phyloP scores from a whole-genome alignment of 2,113 vertebrate species.

The Pachyramphus minor region DNA sequence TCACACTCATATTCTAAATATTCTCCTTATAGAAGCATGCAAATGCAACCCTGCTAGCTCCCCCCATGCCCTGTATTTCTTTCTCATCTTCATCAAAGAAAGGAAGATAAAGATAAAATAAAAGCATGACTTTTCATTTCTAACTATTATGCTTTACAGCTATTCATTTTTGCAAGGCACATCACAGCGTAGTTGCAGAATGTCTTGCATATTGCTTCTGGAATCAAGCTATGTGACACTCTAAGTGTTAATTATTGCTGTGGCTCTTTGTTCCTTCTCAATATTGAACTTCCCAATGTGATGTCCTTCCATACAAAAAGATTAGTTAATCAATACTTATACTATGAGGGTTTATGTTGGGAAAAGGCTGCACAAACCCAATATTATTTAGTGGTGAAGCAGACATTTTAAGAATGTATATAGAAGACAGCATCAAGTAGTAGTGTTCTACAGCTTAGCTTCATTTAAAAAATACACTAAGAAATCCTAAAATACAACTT shows the following conservation, averaged over 20 bases:
- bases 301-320: not conserved
- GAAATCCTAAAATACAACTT: not conserved
- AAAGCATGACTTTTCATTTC: not conserved
- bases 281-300: not conserved
- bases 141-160: not conserved
- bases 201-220: not conserved
- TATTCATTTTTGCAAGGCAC: not conserved
- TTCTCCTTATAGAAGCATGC: not conserved
- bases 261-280: not conserved
- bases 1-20: not conserved
- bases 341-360: not conserved
- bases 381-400: not conserved
- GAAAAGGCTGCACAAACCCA: not conserved
- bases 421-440: not conserved
- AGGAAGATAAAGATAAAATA: not conserved
- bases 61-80: not conserved
- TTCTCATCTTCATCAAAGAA: not conserved
- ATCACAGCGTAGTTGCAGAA: not conserved
- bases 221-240: not conserved
- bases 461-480: not conserved
- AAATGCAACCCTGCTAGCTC: not conserved
- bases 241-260: not conserved
- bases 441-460: not conserved
- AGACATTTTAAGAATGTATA: not conserved
- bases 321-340: not conserved